Evolutionary conservation across 2,888 invertebrate genomes (phyloP).

Genomic region (Diloba caeruleocephala): DNA sequence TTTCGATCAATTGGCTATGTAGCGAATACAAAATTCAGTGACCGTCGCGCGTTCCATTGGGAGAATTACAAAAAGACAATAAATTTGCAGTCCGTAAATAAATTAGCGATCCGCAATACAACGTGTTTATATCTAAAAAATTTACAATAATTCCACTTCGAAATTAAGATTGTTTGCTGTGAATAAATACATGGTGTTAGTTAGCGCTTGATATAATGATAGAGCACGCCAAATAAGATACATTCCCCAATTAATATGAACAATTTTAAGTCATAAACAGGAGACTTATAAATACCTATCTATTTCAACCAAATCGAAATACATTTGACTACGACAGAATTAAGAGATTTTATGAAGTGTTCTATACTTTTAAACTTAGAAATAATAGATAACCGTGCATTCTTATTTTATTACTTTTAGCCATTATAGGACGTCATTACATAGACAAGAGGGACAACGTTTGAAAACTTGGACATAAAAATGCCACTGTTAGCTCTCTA

Average conservation of each 20-base stretch:
- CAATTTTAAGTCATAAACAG: too few species aligned
- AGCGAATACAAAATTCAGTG: slow-evolving; percentile 26
- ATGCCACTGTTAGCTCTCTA: slow-evolving; percentile 52
- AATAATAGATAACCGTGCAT: slow-evolving; percentile 26
- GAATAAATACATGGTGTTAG: slow-evolving; percentile 15
- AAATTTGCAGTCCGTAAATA: too few species aligned
- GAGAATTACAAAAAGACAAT: slow-evolving; percentile 13
- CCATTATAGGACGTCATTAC: slow-evolving; percentile 29
- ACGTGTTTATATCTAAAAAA: slow-evolving; percentile 26
- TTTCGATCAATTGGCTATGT: slow-evolving; percentile 45
- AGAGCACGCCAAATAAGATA: neutral
- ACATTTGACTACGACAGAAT: too few species aligned
- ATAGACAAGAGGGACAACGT: slow-evolving; percentile 53
- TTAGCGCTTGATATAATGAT: slow-evolving; percentile 19
- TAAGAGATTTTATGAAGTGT: slow-evolving; percentile 24
- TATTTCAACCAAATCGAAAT: too few species aligned
- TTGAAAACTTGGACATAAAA: slow-evolving; percentile 58
- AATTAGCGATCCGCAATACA: slow-evolving; percentile 13
- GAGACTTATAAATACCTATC: too few species aligned
- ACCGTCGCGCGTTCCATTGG: slow-evolving; percentile 22
- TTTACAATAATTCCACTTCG: slow-evolving; percentile 5
- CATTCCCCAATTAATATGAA: too few species aligned
- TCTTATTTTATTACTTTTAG: slow-evolving; percentile 50
- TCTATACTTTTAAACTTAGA: slow-evolving; percentile 26
- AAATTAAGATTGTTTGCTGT: slow-evolving; percentile 20